Conservation (phyloP, 2,113 vertebrate species). For the Myiagra hebetior region DNA sequence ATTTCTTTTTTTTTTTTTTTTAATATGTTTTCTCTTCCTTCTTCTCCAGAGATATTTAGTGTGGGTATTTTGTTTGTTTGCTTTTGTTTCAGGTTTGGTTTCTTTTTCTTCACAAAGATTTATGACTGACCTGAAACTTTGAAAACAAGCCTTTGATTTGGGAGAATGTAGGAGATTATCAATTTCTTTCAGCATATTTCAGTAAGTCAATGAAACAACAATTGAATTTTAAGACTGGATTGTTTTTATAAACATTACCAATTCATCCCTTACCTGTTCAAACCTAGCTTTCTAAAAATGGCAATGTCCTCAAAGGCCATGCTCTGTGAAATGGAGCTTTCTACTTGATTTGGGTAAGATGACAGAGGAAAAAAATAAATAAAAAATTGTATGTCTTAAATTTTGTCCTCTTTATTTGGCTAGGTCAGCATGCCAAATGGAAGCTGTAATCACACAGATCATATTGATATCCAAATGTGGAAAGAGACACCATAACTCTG, state of each 20-base stretch:
- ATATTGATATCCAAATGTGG: background rate
- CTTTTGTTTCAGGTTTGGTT: background rate
- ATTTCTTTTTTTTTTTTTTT: background rate
- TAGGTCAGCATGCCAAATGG: background rate
- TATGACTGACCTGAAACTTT: background rate
- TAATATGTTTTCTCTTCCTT: background rate
- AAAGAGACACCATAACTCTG: background rate
- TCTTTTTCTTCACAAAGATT: background rate
- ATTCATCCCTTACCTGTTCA: background rate
- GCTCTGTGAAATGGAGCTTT: background rate
- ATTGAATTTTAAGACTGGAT: background rate
- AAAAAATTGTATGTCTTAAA: background rate
- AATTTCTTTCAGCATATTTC: background rate
- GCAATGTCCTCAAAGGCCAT: background rate
- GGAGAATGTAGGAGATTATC: background rate
- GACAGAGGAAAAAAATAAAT: background rate
- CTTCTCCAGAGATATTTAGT: background rate
- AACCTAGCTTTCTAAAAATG: background rate
- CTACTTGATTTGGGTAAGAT: background rate
- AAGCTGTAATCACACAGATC: background rate
- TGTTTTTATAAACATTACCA: background rate
- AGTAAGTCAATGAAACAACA: background rate
- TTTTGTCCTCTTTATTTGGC: background rate
- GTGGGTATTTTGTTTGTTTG: fast-evolving
- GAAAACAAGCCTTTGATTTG: background rate